Percentiles rank a stretch among this genome's conserved stretches.
Conservation (phyloP, 92 coral and sea anemone genomes). For the Plumapathes pennacea region DNA sequence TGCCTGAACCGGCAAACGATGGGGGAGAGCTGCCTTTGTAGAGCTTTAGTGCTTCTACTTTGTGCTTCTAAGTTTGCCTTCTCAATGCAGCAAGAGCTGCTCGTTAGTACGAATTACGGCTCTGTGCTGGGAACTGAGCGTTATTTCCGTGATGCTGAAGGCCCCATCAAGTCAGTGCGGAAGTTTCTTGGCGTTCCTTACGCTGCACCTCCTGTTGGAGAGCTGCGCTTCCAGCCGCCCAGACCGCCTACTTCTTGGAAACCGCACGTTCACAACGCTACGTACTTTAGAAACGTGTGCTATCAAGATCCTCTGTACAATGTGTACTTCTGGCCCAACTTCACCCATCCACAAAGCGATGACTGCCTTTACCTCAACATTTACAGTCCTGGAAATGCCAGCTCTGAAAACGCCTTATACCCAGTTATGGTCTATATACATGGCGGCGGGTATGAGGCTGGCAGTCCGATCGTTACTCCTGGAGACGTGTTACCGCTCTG, state of each 20-base stretch:
- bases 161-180: constrained; percentile 51
- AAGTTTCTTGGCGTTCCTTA: constrained; percentile 82
- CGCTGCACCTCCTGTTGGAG: constrained; percentile 72
- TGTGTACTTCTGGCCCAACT: constrained; percentile 58
- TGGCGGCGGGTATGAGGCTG: constrained; percentile 88
- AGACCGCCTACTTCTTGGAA: constrained; percentile 45
- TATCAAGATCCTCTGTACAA: constrained; percentile 38
- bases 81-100: no score
- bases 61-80: no score
- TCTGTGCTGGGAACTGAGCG: constrained; percentile 49
- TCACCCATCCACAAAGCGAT: constrained; percentile 61
- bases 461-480: constrained; percentile 73
- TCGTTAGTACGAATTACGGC: constrained; percentile 60
- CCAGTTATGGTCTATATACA: constrained; percentile 91
- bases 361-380: constrained; percentile 76
- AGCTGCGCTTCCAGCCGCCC: constrained; percentile 72
- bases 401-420: neutral
- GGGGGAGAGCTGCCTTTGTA: no score
- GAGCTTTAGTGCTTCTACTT: no score
- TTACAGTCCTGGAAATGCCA: constrained; percentile 40
- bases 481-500: constrained; percentile 81
- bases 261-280: constrained; percentile 59
- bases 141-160: constrained; percentile 21
- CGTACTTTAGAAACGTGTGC: constrained; percentile 59
- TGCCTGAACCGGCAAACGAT: no score